Conservation (phyloP, 64 coral and sea anemone species). For the Dendronephthya gigantea region DNA sequence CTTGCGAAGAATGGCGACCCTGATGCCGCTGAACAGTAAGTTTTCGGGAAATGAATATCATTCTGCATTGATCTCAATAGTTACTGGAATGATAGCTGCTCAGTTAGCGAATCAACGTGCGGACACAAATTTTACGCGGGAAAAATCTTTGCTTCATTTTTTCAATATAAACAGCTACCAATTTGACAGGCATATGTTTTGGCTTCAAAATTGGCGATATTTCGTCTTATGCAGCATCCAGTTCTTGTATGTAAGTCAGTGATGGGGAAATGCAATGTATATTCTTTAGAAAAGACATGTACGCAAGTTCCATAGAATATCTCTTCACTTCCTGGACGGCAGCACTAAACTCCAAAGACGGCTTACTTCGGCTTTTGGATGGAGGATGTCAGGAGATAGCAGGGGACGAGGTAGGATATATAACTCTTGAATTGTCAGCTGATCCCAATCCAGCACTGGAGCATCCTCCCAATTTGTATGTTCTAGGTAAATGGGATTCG, state of each 20-base stretch:
- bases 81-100: too few species aligned
- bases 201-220: too few species aligned
- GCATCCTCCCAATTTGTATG: not conserved
- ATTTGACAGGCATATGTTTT: too few species aligned
- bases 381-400: constrained; percentile 46
- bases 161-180: too few species aligned
- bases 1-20: constrained; percentile 53
- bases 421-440: not conserved
- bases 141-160: too few species aligned
- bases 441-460: too few species aligned
- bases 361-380: constrained; percentile 69
- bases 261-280: too few species aligned
- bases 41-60: not conserved
- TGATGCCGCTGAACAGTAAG: constrained; percentile 64
- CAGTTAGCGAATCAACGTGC: too few species aligned
- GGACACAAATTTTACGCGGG: too few species aligned
- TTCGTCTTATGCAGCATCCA: not conserved
- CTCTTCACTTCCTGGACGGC: constrained; percentile 84
- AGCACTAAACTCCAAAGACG: constrained; percentile 40
- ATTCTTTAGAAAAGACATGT: constrained; percentile 44
- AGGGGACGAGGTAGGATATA: constrained; percentile 51
- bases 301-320: constrained; percentile 76
- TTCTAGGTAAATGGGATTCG: constrained; percentile 49
- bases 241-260: too few species aligned
- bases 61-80: too few species aligned